These are phyloP conservation scores for Candidula unifasciata DNA, from an alignment of 2,888 invertebrate species.

Conservation along the genomic window DNA sequence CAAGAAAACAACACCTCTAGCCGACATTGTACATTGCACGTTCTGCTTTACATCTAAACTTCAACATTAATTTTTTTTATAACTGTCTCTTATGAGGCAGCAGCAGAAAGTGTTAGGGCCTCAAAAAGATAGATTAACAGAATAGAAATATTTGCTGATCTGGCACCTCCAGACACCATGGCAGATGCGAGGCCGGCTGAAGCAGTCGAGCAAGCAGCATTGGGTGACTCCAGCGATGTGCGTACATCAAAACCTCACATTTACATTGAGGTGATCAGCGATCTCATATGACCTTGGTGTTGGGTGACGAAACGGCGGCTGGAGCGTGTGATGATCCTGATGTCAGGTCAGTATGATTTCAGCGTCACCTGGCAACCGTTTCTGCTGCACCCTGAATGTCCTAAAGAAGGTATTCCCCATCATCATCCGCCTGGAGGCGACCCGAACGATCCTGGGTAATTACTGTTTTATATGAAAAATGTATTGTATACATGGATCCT, in stretches of 20 bases:
- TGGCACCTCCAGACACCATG: too few species aligned
- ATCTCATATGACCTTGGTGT: slow-evolving; percentile 76
- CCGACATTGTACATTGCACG: too few species aligned
- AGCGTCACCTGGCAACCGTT: slow-evolving; percentile 74
- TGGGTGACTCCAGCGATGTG: not conserved
- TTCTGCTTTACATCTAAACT: too few species aligned
- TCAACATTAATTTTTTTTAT: too few species aligned
- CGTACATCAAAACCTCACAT: slow-evolving; percentile 58
- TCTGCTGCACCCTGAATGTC: slow-evolving; percentile 69
- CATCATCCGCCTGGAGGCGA: slow-evolving; percentile 32
- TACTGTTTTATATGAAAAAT: not conserved
- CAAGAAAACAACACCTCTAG: too few species aligned
- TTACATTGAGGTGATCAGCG: slow-evolving; percentile 71
- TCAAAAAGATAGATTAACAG: too few species aligned
- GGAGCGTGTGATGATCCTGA: slow-evolving; percentile 69
- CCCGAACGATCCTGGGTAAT: slow-evolving; percentile 25
- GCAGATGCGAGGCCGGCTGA: too few species aligned
- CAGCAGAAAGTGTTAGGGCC: too few species aligned
- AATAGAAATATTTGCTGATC: too few species aligned
- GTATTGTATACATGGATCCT: too few species aligned
- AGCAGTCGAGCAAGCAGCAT: not conserved
- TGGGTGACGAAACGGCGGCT: slow-evolving; percentile 75
- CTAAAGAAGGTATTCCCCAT: slow-evolving; percentile 70
- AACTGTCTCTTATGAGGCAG: too few species aligned
- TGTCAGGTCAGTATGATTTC: slow-evolving; percentile 67